Conservation (phyloP, 1,140 invertebrate genomes). For the Drosophila erecta region DNA sequence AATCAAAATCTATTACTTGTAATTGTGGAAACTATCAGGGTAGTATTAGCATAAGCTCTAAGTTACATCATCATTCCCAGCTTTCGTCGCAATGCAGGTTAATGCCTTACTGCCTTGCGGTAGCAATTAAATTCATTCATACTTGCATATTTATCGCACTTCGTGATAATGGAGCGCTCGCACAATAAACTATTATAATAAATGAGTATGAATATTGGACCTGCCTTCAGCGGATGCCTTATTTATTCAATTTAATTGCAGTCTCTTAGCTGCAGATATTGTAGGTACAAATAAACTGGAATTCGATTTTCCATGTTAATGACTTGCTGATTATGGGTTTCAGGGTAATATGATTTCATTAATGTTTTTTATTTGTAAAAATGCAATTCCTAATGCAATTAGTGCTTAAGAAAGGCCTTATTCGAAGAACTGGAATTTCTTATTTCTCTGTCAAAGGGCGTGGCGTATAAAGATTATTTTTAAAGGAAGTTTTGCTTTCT, state of each 20-base stretch:
- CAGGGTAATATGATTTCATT: not conserved
- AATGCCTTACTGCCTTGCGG: not conserved
- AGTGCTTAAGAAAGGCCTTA: not conserved
- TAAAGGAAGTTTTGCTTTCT: not conserved
- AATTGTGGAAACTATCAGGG: too few relatives aligned
- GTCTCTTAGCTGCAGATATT: not conserved
- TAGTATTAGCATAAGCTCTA: not conserved
- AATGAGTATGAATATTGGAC: constrained; percentile 20
- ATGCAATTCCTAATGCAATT: too few relatives aligned
- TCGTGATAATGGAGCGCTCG: constrained; percentile 8
- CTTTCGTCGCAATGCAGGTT: constrained; percentile 13
- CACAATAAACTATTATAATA: constrained; percentile 6
- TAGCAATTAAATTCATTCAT: constrained; percentile 27
- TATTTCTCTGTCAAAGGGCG: too few relatives aligned
- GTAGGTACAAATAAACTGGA: not conserved
- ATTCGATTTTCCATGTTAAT: not conserved
- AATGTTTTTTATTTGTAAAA: not conserved
- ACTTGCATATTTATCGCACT: constrained; percentile 24
- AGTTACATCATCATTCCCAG: constrained; percentile 16
- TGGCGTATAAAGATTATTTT: too few relatives aligned
- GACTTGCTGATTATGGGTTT: not conserved
- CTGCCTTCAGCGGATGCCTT: not conserved
- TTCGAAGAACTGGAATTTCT: too few relatives aligned
- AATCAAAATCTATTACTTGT: too few relatives aligned
- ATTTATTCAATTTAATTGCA: not conserved